Conservation (phyloP, 2,113 vertebrate genomes). For the Phoxinus phoxinus region DNA sequence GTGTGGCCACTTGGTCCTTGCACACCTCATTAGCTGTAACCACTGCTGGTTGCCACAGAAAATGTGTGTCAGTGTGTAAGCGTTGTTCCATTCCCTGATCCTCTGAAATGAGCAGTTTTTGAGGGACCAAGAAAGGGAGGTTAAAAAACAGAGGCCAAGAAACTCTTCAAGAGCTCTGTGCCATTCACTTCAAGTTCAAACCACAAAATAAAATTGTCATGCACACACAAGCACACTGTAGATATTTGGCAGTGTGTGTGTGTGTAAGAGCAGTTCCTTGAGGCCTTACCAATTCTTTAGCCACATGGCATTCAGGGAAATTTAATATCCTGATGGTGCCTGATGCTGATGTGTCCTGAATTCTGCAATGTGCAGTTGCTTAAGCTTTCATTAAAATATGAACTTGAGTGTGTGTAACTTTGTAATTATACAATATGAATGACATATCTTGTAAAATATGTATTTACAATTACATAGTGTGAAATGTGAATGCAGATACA, state of each 20-base stretch:
- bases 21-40: constrained; percentile 52
- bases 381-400: constrained; percentile 12
- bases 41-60: constrained; percentile 32
- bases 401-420: constrained; percentile 8
- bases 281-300: constrained; percentile 14
- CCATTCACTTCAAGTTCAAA: constrained; percentile 29
- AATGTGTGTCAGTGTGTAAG: constrained; percentile 38
- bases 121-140: background rate
- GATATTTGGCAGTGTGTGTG: constrained; percentile 6
- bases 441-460: background rate
- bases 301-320: constrained; percentile 23
- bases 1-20: constrained; percentile 49
- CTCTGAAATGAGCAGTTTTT: constrained; percentile 29
- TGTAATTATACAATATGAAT: background rate
- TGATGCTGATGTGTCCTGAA: constrained; percentile 30
- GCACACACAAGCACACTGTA: constrained; percentile 11
- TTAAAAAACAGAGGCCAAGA: constrained; percentile 1
- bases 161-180: constrained; percentile 23
- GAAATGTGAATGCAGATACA: background rate
- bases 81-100: constrained; percentile 30
- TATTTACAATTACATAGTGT: background rate
- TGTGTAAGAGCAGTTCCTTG: background rate
- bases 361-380: background rate
- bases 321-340: constrained; percentile 23
- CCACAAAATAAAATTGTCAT: constrained; percentile 36